These are phyloP conservation scores for Brachionichthys hirsutus DNA, from an alignment of 2,113 vertebrate genomes.

Conservation along the genomic window DNA sequence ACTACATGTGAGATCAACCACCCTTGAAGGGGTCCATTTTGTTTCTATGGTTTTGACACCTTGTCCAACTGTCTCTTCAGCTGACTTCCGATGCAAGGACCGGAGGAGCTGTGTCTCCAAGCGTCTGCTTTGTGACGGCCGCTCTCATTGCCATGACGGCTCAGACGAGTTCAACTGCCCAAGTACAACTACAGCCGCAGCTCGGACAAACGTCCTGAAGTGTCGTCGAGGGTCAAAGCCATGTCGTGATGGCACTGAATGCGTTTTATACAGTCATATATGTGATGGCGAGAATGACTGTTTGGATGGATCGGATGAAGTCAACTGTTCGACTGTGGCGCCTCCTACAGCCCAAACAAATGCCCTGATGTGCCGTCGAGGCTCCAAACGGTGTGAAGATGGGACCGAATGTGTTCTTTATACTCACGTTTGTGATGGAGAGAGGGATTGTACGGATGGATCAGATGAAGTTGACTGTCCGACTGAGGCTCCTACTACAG, in stretches of 20 bases:
- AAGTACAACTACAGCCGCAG: no score
- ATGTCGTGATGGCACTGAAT: constrained; percentile 73
- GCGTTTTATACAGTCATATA: constrained; percentile 74
- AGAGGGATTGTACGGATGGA: constrained; percentile 83
- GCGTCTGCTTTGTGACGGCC: constrained; percentile 78
- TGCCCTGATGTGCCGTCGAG: constrained; percentile 53
- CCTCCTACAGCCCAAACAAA: background rate
- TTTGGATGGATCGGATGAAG: constrained; percentile 84
- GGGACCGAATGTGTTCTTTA: constrained; percentile 75
- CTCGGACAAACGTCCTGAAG: constrained; percentile 10
- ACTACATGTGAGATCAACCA: no score
- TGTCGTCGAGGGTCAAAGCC: constrained; percentile 61
- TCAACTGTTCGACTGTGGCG: constrained; percentile 53
- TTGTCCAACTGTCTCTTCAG: constrained; percentile 8
- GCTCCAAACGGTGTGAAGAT: constrained; percentile 68
- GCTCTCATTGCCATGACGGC: constrained; percentile 78
- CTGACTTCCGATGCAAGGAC: constrained; percentile 77
- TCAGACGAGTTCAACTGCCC: constrained; percentile 80
- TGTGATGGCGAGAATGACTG: constrained; percentile 87
- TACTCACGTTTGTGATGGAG: constrained; percentile 82
- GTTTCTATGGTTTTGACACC: no score
- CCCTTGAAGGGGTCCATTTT: background rate
- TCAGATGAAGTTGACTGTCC: constrained; percentile 83
- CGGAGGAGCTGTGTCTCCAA: constrained; percentile 64
- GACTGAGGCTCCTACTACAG: background rate